Base-by-base conservation (phyloP, 2,888 invertebrate genomes). In the Pollenia amentaria region DNA sequence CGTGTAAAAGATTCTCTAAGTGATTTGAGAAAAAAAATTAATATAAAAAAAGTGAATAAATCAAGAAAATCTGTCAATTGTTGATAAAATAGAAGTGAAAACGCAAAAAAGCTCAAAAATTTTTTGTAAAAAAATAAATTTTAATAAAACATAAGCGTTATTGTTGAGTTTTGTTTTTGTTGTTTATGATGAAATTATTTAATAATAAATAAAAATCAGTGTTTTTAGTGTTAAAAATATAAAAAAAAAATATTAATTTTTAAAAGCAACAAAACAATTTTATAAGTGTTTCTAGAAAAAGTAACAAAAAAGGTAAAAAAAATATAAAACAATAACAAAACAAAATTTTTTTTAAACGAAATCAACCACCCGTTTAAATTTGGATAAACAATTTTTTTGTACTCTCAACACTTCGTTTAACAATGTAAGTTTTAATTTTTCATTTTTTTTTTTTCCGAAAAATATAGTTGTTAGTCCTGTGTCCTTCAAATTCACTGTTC, bases 21-120 rank as follows among this genome's bases (percentile, higher is more conserved):
- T 29, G 29, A 29, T 57, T 57, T 29, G 7, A 57, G 40, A 67
- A 55, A 57, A 57, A 62, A 57, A 46, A 46, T 14, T n/a, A 40
- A 42, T 18, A 2, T 38, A 42, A 46, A 60, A 64, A 9, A 21
- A 53, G 1, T n/a, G 8, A 12, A 4, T 1, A 38, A 16, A 69
- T 51, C 12, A 55, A 29, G 18, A 51, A 72, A 87, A 67, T 79
- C 48, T 87, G 87, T 81, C 84, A 87, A 84, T 87, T 87, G 83
- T 70, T 65, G 29, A 40, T 8, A 29, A 40, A 78, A 21, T 6
- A 70, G 38, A 75, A 76, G 16, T 69, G 12, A 65, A 83, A 64
- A 3, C n/a, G 9, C 1, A 44, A 70, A 65, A 72, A 70, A 51
- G 40, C n/a, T 81, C 7, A 62, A 81, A 57, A 29, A 53, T 14